A percentile compares a stretch with the other conserved stretches of the same genome.
Evolutionary conservation across 2,797 vertebrate genomes (phyloP).

Genomic region (Enoplosus armatus): DNA sequence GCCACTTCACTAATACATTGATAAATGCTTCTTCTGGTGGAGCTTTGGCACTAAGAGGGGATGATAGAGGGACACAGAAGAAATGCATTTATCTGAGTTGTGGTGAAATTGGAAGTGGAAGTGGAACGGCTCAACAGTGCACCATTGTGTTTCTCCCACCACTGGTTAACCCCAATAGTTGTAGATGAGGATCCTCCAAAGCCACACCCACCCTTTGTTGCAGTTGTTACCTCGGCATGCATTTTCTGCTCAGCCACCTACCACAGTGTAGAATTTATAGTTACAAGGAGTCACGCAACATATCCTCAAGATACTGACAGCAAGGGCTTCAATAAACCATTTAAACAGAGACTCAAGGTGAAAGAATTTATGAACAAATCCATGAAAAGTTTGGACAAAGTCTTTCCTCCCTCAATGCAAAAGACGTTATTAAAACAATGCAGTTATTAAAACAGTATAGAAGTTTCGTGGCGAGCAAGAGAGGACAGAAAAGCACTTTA

Average conservation of each 20-base stretch:
- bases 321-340: constrained; percentile 9
- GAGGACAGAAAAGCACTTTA: too few species aligned
- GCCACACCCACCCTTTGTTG: background rate
- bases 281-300: background rate
- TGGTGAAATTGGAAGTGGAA: background rate
- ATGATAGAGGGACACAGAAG: fast-evolving
- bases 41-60: too few species aligned
- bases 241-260: background rate
- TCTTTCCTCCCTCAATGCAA: background rate
- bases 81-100: background rate
- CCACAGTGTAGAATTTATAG: background rate
- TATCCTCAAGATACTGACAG: background rate
- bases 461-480: too few species aligned
- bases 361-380: background rate
- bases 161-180: background rate
- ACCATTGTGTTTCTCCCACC: background rate
- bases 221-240: background rate
- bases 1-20: background rate
- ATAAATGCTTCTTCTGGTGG: background rate
- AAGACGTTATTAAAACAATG: too few species aligned
- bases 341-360: background rate
- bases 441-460: too few species aligned
- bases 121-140: background rate
- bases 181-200: background rate
- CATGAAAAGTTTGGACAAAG: background rate